A percentile compares a stretch with the other conserved stretches of the same genome.
These are phyloP conservation scores for Pseudomyrmex sp. DNA, from an alignment of 1,140 invertebrate genomes.

Conservation along the genomic window DNA sequence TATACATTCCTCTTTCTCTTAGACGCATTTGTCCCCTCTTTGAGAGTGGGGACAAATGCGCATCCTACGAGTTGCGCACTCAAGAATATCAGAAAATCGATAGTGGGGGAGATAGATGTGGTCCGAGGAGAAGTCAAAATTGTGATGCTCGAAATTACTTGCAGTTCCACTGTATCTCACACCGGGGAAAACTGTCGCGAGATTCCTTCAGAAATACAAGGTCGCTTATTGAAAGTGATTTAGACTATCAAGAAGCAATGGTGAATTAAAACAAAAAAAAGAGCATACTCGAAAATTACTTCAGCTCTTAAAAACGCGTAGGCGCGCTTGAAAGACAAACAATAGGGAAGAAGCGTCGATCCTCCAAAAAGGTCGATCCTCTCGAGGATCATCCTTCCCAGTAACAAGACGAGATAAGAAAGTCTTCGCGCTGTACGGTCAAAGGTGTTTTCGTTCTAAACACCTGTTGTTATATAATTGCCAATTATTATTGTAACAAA, in stretches of 20 bases:
- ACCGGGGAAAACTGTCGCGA: neutral
- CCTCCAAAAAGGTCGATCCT: conserved; percentile 61
- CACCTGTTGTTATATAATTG: conserved; percentile 79
- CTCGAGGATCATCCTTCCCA: conserved; percentile 70
- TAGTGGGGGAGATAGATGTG: too few species aligned
- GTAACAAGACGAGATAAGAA: conserved; percentile 80
- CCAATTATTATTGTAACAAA: conserved; percentile 81
- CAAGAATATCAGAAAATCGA: too few species aligned
- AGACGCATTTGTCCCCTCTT: too few species aligned
- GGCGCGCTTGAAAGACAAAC: conserved; percentile 58
- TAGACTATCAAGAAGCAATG: conserved; percentile 19
- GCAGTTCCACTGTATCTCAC: too few species aligned
- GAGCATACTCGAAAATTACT: conserved; percentile 55
- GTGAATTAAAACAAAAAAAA: neutral
- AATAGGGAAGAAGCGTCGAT: conserved; percentile 72
- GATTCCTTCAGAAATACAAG: too few species aligned
- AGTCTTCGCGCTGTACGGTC: conserved; percentile 63
- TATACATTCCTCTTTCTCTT: too few species aligned
- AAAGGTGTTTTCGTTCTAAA: conserved; percentile 25
- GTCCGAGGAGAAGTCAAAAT: too few species aligned
- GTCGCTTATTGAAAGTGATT: neutral
- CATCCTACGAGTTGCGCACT: too few species aligned
- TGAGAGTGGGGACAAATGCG: too few species aligned
- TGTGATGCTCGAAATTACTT: too few species aligned
- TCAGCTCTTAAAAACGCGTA: conserved; percentile 67